Evolutionary conservation across 1,140 invertebrate genomes (phyloP).

Genomic region (Drosophila saltans): DNA sequence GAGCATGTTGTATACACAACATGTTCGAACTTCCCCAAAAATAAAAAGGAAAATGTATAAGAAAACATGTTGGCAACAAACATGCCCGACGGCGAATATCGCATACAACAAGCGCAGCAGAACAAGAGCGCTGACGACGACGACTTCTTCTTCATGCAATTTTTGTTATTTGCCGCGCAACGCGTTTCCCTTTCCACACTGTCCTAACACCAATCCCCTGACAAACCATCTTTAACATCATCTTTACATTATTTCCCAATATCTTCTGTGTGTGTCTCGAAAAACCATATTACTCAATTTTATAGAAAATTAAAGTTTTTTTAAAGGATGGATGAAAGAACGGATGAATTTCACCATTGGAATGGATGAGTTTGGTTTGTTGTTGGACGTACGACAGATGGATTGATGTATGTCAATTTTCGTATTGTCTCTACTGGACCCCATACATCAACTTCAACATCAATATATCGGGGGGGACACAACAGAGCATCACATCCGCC

Average conservation of each 20-base stretch:
- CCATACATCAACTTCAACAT: neutral
- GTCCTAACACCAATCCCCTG: too few species aligned
- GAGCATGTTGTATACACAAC: conserved; percentile 15
- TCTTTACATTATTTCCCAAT: too few species aligned
- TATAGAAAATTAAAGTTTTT: neutral
- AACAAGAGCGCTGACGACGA: neutral
- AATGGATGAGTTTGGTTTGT: neutral
- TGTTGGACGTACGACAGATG: neutral
- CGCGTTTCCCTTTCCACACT: neutral
- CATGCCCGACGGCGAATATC: neutral
- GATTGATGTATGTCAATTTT: neutral
- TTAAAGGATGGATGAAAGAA: neutral
- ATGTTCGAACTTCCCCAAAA: neutral
- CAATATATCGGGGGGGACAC: too few species aligned
- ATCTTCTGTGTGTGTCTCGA: too few species aligned
- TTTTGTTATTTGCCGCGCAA: neutral
- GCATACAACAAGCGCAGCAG: neutral
- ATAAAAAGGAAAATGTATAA: neutral
- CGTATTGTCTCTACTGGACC: neutral
- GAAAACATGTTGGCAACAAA: conserved; percentile 1
- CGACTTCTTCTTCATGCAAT: neutral
- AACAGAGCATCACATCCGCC: too few species aligned
- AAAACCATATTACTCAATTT: neutral
- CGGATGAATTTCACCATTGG: neutral
- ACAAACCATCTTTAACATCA: too few species aligned